Evolutionary conservation across 2,113 vertebrate genomes (phyloP), one percentile per base, ranked within the genome.

Genomic region (Erythrocercus mccallii): DNA sequence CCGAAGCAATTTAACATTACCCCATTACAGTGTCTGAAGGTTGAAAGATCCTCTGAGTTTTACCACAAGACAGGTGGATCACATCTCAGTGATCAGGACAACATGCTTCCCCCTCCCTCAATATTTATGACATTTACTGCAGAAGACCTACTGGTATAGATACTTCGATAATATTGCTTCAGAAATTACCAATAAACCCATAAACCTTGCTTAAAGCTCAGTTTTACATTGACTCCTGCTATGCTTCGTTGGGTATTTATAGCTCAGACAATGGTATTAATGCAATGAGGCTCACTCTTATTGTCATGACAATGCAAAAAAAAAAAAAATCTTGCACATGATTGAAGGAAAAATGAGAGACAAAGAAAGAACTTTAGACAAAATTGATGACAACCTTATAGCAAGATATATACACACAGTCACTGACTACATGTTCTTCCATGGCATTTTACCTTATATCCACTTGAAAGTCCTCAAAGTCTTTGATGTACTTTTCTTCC

Each of bases 91-190:
- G 18, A 57, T 48, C 31, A 51, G 21, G 44, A n/a, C 35, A 38
- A 44, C 2, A 10, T 22, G 6, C 10, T 48, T 18, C 2, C 16
- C 19, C 5, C 10, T 11, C 7, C 1, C 37, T 10, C 27, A 38
- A 0, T 44, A 73, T 69, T 82, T 40, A 76, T 40, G 3, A 51
- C 3, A 6, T 60, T 74, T 68, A 64, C n/a, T 70, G n/a, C 15
- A 61, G 5, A 53, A 61, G 13, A 70, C 6, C 19, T 42, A 40
- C 27, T 27, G 4, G 40, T 80, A 61, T 15, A 73, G 28, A 86
- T 61, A 27, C 15, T 53, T 40, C 2, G 37, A 53, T 28, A 57
- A 72, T 64, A n/a, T 31, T 4, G 40, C 65, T 80, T 12, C 57
- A 80, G 37, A 72, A 58, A 16, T 70, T 78, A 48, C 45, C 53